Base-by-base conservation (phyloP, 2,113 vertebrate species). In the Phrynocephalus versicolor region DNA sequence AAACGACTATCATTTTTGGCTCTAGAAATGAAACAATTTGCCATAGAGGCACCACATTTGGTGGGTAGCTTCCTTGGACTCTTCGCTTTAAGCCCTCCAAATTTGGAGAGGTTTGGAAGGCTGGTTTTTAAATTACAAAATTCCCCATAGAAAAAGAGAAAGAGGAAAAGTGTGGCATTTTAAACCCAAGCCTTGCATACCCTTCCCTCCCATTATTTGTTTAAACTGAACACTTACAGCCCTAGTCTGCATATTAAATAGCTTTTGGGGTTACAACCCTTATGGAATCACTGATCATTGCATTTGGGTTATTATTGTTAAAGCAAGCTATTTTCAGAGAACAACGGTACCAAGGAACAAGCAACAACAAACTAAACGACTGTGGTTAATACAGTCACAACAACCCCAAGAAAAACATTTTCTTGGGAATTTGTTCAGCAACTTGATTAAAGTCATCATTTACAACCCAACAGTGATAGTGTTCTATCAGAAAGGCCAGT, bases 381-480 rank as follows among this genome's bases (percentile, higher is more conserved):
- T 80, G 84, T 55, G 15, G 90, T 82, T 81, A 80, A 91, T 92
- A 94, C 93, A 83, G 94, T 84, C 87, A 87, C 92, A 84, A 89
- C 89, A 86, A 87, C 1, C 71, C 87, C 88, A 83, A 37, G 90
- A 92, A 92, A 79, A 89, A 91, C 78, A 89, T 83, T 91, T 81
- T 89, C 69, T 89, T 89, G 58, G 12, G 82, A 91, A 81, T 93
- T 79, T 74, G 81, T 92, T 95, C 92, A 92, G 60, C 84, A 89
- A 85, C 85, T 92, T 90, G 85, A 92, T 94, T 91, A 90, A 94
- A 95, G 75, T n/a, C 87, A 87, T 88, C 74, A 30, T 89, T 95
- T 94, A 90, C 80, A 93, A 76, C 39, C 80, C 74, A 83, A 75
- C 19, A 85, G 67, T 89, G 85, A 90, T 13, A 69, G 14, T 55